Base-by-base conservation (phyloP, 1,140 invertebrate species). In the Eubasilissa regina region DNA sequence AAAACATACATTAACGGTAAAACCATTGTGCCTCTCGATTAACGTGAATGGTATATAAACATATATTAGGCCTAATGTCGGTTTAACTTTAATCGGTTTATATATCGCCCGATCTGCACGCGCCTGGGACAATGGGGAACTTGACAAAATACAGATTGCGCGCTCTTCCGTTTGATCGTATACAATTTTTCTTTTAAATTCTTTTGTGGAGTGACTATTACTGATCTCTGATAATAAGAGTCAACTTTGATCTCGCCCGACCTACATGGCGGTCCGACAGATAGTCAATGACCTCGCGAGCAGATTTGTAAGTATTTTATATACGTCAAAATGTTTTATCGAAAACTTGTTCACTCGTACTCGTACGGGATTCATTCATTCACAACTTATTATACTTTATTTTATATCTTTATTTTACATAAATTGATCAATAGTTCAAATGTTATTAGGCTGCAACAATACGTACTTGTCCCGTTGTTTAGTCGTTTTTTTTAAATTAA, bases 291-390 rank as follows among this genome's bases (percentile, higher is more conserved):
- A 73, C 68, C 68, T 55, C 21, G 48, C 21, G 10, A 55, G 47
- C 35, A 73, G n/a, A 73, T 73, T 73, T 73, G 51, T 21, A 73
- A 73, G 47, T n/a, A 48, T 51, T 72, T 56, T 72, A 53, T 73
- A 73, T 73, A 25, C 21, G 25, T 35, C 25, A 17, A 47, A 47
- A 53, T 10, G 47, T 73, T 19, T 51, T 73, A 73, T 73, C 68
- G 48, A 10, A 44, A 15, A 15, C 53, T 25, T 25, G 68, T 73
- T 21, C 47, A n/a, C 68, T 51, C 9, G n/a, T n/a, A n/a, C n/a
- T n/a, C n/a, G n/a, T n/a, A n/a, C 6, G 47, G 68, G 53, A 53
- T 53, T 73, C 68, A 53, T 73, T 73, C 68, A 73, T 60, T 60
- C 12, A 35, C 1, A n/a, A n/a, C n/a, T n/a, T 6, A 35, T 35